Evolutionary conservation across 92 coral and sea anemone species (phyloP).

Genomic region (Paragorgia papillata): DNA sequence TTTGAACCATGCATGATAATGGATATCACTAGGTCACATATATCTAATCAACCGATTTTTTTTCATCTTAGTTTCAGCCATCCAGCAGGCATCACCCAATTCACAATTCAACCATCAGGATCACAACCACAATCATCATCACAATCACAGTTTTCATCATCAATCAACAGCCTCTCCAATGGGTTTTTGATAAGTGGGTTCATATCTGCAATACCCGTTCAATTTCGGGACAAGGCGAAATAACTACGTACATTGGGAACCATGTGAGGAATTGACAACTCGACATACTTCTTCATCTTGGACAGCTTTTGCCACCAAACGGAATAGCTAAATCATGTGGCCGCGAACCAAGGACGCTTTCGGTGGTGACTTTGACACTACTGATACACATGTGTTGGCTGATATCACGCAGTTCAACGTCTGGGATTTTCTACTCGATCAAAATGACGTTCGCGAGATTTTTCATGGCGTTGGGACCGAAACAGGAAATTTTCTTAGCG

Average conservation of each 20-base stretch:
- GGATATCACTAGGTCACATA: no score
- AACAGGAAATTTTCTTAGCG: slow-evolving; percentile 17
- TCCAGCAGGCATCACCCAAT: not conserved
- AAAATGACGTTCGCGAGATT: not conserved
- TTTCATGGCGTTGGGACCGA: slow-evolving; percentile 22
- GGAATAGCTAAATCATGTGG: not conserved
- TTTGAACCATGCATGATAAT: no score
- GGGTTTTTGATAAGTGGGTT: not conserved
- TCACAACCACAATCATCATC: no score
- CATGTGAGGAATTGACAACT: not conserved
- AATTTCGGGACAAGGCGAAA: not conserved
- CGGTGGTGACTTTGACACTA: not conserved
- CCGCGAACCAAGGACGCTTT: slow-evolving; percentile 9
- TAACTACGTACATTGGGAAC: not conserved
- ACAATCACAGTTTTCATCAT: no score
- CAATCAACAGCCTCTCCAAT: no score
- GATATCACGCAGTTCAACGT: slow-evolving; percentile 19
- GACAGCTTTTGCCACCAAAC: not conserved
- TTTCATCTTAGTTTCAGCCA: not conserved
- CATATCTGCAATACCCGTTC: not conserved
- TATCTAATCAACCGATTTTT: no score
- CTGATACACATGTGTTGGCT: not conserved
- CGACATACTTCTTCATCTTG: no score
- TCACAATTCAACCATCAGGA: no score
- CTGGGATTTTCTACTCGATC: slow-evolving; percentile 16